phyloP scores from a whole-genome alignment of 2,113 vertebrate genomes.

The Leptocoma aspasia region DNA sequence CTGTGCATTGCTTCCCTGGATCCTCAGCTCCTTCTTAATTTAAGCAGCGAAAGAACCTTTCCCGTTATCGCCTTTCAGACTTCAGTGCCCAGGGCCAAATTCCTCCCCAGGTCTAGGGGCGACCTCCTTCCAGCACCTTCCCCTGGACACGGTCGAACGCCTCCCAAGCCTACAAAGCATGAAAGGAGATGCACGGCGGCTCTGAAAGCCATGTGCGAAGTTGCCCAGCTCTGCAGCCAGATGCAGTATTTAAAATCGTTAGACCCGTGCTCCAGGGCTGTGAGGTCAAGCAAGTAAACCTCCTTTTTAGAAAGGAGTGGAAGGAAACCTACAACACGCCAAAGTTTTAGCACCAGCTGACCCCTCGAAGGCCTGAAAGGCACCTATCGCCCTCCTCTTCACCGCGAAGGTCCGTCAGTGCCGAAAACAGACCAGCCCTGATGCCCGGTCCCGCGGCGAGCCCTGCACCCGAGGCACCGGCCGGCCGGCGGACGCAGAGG shows the following conservation, averaged over 20 bases:
- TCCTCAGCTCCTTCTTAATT: neutral
- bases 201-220: neutral
- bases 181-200: neutral
- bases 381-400: neutral
- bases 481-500: neutral
- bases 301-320: neutral
- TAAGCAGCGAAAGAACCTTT: neutral
- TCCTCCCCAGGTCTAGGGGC: neutral
- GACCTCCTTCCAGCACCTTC: neutral
- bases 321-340: neutral
- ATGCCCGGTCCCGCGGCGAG: neutral
- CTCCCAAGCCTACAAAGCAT: neutral
- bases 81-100: neutral
- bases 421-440: neutral
- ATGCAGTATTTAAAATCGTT: neutral
- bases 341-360: neutral
- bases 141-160: neutral
- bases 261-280: too few species aligned
- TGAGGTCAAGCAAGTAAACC: neutral
- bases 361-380: neutral
- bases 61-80: neutral
- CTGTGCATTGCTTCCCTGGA: neutral
- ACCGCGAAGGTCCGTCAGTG: neutral
- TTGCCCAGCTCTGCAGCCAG: neutral
- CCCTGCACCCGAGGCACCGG: neutral